Percentiles rank a stretch among this genome's conserved stretches.
phyloP scores from a whole-genome alignment of 2,113 vertebrate genomes.

The Lamprologus callipterus region DNA sequence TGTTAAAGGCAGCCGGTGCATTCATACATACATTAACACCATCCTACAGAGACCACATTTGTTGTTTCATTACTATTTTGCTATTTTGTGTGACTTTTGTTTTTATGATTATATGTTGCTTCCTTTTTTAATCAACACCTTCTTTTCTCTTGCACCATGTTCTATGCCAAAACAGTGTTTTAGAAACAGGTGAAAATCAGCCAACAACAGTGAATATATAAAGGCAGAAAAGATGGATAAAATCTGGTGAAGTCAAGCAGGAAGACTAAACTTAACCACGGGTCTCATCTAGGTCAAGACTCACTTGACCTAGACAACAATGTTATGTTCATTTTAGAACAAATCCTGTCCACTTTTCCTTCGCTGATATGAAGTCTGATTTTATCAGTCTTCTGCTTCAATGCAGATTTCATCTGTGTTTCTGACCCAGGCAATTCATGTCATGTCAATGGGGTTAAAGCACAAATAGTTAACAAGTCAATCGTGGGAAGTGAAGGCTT shows the following conservation, averaged over 20 bases:
- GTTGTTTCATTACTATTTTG: not conserved
- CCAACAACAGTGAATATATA: not conserved
- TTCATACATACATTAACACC: not conserved
- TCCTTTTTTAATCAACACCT: not conserved
- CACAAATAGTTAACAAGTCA: not conserved
- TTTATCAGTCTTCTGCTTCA: not conserved
- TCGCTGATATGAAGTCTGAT: not conserved
- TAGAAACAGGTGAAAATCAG: not conserved
- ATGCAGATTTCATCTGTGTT: not conserved
- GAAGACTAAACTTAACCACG: conserved; percentile 14
- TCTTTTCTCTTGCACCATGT: not conserved
- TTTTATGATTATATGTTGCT: not conserved
- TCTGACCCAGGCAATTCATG: not conserved
- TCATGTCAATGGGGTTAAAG: not conserved
- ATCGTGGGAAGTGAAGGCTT: not conserved
- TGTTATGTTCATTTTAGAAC: not conserved
- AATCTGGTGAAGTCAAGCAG: conserved; percentile 25
- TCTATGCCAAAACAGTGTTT: not conserved
- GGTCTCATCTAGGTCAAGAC: conserved; percentile 15
- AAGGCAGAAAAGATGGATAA: not conserved
- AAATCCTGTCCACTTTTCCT: not conserved
- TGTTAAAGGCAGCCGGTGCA: not conserved
- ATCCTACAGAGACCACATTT: not conserved
- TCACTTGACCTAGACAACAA: not conserved
- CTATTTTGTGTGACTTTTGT: not conserved